Percentiles rank a stretch among this genome's conserved stretches.
Evolutionary conservation across 2,888 invertebrate species (phyloP).

Genomic region (Halictus ligatus): DNA sequence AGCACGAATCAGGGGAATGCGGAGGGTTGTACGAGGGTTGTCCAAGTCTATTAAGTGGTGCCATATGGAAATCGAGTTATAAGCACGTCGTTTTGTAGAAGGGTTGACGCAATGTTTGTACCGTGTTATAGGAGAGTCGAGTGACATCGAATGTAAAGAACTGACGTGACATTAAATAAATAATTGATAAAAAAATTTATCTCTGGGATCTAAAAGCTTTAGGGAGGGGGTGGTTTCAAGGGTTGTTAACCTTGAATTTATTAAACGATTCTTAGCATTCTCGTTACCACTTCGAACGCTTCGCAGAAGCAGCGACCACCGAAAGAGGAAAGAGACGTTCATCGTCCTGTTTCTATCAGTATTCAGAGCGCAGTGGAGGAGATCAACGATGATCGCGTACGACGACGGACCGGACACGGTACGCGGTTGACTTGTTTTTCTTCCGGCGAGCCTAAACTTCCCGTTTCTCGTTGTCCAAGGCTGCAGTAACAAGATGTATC

Average conservation of each 20-base stretch:
- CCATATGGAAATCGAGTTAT: neutral
- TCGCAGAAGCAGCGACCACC: neutral
- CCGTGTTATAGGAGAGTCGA: no score
- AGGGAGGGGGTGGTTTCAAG: no score
- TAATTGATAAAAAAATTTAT: no score
- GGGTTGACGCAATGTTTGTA: neutral
- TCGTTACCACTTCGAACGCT: neutral
- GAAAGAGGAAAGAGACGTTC: neutral
- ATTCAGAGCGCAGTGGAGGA: neutral
- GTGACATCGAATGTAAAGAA: no score
- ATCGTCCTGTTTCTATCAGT: neutral
- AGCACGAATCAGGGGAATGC: neutral
- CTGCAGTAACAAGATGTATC: conserved; percentile 45
- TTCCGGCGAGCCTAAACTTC: conserved; percentile 24
- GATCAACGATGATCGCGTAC: neutral
- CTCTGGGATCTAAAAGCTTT: no score
- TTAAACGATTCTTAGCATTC: neutral
- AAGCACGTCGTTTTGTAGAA: neutral
- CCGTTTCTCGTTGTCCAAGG: conserved; percentile 26
- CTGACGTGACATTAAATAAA: no score
- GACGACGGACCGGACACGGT: neutral
- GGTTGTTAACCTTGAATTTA: neutral
- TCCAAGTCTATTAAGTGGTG: neutral
- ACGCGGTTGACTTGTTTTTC: neutral
- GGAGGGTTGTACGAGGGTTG: neutral